A percentile compares a stretch with the other conserved stretches of the same genome.
Conservation (phyloP, 2,113 vertebrate species). For the Entosphenus tridentatus region DNA sequence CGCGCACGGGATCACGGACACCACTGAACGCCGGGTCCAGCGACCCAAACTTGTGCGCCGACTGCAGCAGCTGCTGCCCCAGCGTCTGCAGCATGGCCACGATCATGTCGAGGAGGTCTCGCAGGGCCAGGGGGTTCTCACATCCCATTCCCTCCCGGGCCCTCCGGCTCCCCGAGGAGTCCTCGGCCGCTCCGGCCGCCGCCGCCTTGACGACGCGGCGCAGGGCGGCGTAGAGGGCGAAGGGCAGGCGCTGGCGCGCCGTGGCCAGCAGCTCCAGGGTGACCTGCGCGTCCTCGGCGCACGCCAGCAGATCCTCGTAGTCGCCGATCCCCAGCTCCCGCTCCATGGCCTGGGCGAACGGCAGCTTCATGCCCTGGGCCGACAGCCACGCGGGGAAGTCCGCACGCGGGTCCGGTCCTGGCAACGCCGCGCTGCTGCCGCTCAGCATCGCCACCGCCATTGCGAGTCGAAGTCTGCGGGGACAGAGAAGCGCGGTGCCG, state of each 20-base stretch:
- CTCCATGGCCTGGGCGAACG: slow-evolving; percentile 1
- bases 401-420: not conserved
- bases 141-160: too few relatives aligned
- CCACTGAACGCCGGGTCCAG: not conserved
- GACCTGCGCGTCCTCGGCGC: not conserved
- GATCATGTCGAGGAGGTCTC: not conserved
- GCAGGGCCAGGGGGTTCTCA: not conserved
- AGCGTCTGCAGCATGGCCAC: slow-evolving; percentile 6
- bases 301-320: slow-evolving; percentile 5
- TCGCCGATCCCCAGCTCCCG: slow-evolving; percentile 3
- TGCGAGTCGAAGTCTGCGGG: too few relatives aligned
- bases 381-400: not conserved
- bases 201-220: not conserved
- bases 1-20: too few relatives aligned
- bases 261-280: not conserved
- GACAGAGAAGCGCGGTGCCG: too few relatives aligned
- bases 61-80: not conserved
- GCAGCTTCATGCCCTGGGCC: not conserved
- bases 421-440: not conserved
- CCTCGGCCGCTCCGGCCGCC: too few relatives aligned
- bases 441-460: too few relatives aligned
- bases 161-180: too few relatives aligned
- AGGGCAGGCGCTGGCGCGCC: not conserved
- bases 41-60: slow-evolving; percentile 2
- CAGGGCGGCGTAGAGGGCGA: not conserved